Base-by-base conservation (phyloP, 2,888 invertebrate species). In the Ormyrus labotus region DNA sequence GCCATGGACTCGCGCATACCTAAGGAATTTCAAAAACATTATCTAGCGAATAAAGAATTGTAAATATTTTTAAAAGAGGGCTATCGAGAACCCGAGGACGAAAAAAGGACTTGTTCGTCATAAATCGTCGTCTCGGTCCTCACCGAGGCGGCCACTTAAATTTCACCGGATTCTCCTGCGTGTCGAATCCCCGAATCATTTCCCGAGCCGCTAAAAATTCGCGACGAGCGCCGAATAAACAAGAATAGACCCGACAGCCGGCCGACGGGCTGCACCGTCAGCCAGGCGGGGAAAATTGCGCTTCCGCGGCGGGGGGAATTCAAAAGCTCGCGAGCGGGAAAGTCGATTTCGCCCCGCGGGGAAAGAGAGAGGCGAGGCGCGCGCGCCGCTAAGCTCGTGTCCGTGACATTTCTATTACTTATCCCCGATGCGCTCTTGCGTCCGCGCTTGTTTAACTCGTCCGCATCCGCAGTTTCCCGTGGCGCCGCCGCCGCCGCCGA, bases 381-480 rank as follows among this genome's bases (percentile, higher is more conserved):
- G n/a, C n/a, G 11, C 67, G 19, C 57, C n/a, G 53, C 64, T 48
- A 3, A 10, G 47, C 72, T 34, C 72, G 69, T 86, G 87, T 81
- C 84, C 83, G 76, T 87, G 87, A 87, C 87, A 85, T 84, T 87
- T 86, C 85, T 84, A 87, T 87, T 86, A 87, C 85, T 86, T 85
- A 79, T 72, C 47, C 78, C 19, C 78, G 53, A 72, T 47, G 67
- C 47, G 53, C 64, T 78, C 72, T 72, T 72, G 67, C 61, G 53
- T 61, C 19, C 58, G 51, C 19, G 53, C 63, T 55, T 58, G 50
- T 61, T 71, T 70, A 19, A 48, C 55, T 63, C 73, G 64, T 55
- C 53, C 64, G 13, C 13, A 55, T 72, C 63, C 47, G 72, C 63
- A 45, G 70, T 3, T 34, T 34, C 19, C 53, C 34, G 72, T 47